These are phyloP conservation scores for Homalodisca vitripennis DNA, from an alignment of 1,140 invertebrate genomes.

Conservation along the genomic window DNA sequence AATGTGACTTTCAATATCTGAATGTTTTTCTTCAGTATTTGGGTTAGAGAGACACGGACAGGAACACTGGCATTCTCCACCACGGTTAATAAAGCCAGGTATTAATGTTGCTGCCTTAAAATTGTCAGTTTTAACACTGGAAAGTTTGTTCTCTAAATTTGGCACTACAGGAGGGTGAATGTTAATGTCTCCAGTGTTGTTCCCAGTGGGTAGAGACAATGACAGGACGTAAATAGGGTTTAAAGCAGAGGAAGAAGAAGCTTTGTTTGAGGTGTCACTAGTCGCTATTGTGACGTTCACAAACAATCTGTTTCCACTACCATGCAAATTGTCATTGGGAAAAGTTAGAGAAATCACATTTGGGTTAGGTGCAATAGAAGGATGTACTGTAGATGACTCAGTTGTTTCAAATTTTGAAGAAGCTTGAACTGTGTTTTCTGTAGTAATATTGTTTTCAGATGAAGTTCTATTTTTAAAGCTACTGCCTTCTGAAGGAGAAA, in stretches of 20 bases:
- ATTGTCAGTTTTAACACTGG: slow-evolving; percentile 45
- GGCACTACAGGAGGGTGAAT: slow-evolving; percentile 52
- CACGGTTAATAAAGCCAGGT: slow-evolving; percentile 52
- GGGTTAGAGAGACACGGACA: slow-evolving; percentile 59
- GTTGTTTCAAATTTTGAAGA: slow-evolving; percentile 9
- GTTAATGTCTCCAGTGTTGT: slow-evolving; percentile 47
- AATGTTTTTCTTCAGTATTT: neutral
- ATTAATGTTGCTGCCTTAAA: slow-evolving; percentile 16
- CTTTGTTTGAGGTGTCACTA: slow-evolving; percentile 54
- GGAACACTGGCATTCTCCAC: slow-evolving; percentile 71
- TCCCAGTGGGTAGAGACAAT: slow-evolving; percentile 63
- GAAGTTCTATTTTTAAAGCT: neutral
- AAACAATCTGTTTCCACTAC: slow-evolving; percentile 59
- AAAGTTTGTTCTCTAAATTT: slow-evolving; percentile 31
- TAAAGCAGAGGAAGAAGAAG: slow-evolving; percentile 58
- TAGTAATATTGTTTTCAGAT: neutral
- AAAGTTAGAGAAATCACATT: slow-evolving; percentile 27
- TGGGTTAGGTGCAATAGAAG: slow-evolving; percentile 3
- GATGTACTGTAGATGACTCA: neutral
- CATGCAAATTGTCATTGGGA: slow-evolving; percentile 34
- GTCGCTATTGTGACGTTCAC: slow-evolving; percentile 74
- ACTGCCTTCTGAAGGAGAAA: neutral
- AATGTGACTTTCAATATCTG: slow-evolving; percentile 21
- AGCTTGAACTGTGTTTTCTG: neutral
- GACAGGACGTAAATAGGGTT: slow-evolving; percentile 70